Conservation (phyloP, 2,888 invertebrate genomes). For the Drosophila atripex region DNA sequence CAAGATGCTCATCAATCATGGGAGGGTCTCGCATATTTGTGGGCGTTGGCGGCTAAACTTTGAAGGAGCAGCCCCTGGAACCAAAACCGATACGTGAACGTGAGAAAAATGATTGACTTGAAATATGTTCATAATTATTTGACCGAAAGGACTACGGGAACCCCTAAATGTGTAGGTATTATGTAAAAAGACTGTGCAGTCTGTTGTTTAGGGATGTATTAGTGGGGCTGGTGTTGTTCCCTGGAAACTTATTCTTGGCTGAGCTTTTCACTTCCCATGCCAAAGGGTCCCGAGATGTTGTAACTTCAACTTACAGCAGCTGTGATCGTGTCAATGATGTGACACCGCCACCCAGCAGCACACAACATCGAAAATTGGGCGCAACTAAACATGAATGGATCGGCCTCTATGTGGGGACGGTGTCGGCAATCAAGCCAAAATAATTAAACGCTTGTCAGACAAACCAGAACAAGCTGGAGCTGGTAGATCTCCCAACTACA, state of each 20-base stretch:
- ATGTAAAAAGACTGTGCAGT: not conserved
- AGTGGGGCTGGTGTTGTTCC: not conserved
- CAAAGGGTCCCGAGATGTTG: constrained; percentile 32
- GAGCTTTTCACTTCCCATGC: constrained; percentile 1
- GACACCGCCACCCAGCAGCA: constrained; percentile 37
- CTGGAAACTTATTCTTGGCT: constrained; percentile 1
- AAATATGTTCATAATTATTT: constrained; percentile 6
- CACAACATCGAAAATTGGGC: constrained; percentile 12
- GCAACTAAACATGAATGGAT: constrained; percentile 65
- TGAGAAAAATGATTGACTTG: constrained; percentile 39
- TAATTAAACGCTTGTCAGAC: constrained; percentile 76
- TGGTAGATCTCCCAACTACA: constrained; percentile 1
- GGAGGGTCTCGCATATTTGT: constrained; percentile 60
- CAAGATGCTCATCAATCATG: constrained; percentile 79
- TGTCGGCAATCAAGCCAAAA: constrained; percentile 65
- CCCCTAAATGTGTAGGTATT: not conserved
- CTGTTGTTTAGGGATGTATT: not conserved
- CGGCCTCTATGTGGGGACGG: constrained; percentile 26
- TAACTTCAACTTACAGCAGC: constrained; percentile 52
- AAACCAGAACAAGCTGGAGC: constrained; percentile 35
- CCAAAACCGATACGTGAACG: constrained; percentile 44
- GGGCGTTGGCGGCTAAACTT: constrained; percentile 71
- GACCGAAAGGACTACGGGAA: not conserved
- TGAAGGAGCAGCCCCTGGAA: constrained; percentile 59
- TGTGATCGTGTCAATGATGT: constrained; percentile 68